Base-by-base conservation (phyloP, 2,888 invertebrate genomes). In the Cheiracanthium punctorium region DNA sequence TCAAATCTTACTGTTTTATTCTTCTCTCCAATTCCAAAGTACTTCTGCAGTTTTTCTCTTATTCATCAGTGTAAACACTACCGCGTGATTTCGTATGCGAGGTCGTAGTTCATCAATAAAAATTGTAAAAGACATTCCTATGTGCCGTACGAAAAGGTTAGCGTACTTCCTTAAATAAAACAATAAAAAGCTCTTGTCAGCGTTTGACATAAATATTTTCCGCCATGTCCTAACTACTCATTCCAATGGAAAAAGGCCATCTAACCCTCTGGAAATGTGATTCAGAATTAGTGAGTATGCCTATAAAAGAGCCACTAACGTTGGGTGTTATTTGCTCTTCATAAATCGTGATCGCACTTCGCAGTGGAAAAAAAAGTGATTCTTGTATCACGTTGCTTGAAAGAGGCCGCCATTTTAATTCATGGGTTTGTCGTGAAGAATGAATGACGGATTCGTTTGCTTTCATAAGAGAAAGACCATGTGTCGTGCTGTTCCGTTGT, bases 181-280 rank as follows among this genome's bases (percentile, higher is more conserved):
- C 28, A 65, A 14, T 28, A n/a, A 4, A 5, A 8, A 28, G 8
- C 5, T 29, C 4, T 17, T 29, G 17, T 30, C 7, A 67, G 28
- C 67, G 67, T 20, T 29, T n/a, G 29, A 29, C 30, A 29, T 28
- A 67, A 67, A 29, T 1, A 30, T 28, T 29, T 7, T 17, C 17
- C 29, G 12, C 29, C 29, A 67, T 29, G 29, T 37, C 7, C 48
- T 48, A 24, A 20, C 64, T 17, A 12, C 17, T 20, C 28, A 64
- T 41, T 41, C 43, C n/a, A 30, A 43, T 69, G 67, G 76, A 67
- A 76, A 58, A 69, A 75, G 30, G 67, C 43, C 67, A 69, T 69
- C 32, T 69, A 10, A 10, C 43, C 17, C 67, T 67, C 20, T 37
- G 37, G 52, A 65, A n/a, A 70, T 43, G 24, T 17, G 32, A 70